These are phyloP conservation scores for Brachionus koreanus DNA, from an alignment of 1,140 invertebrate genomes.

Conservation along the genomic window DNA sequence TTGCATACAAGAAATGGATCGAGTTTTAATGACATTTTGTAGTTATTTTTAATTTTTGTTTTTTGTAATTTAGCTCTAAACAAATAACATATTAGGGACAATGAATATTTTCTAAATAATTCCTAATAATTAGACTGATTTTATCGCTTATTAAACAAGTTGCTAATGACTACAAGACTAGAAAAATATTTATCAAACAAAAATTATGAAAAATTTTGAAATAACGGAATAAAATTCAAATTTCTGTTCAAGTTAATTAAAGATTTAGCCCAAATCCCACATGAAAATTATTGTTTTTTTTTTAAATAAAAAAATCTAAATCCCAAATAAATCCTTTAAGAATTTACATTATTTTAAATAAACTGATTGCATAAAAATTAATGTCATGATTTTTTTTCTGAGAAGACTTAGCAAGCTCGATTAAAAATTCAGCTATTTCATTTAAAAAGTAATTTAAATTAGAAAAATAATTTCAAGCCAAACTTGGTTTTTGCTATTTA, in stretches of 20 bases:
- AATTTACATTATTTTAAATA: background rate
- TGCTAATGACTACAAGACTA: background rate
- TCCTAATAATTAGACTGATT: conserved; percentile 8
- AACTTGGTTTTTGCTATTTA: background rate
- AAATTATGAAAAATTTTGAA: conserved; percentile 31
- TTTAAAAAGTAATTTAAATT: background rate
- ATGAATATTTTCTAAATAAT: background rate
- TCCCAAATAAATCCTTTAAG: background rate
- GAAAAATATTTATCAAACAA: conserved; percentile 3
- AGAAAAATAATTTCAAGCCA: background rate
- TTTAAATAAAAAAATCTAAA: background rate
- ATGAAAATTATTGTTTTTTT: background rate
- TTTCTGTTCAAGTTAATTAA: background rate
- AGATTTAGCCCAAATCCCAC: background rate
- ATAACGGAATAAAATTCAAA: background rate
- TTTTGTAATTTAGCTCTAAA: background rate
- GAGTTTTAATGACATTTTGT: conserved; percentile 17
- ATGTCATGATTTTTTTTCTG: background rate
- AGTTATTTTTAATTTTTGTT: background rate
- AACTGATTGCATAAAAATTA: background rate
- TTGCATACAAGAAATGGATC: conserved; percentile 16
- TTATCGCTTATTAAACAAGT: background rate
- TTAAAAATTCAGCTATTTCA: background rate
- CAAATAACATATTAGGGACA: background rate
- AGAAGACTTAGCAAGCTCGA: background rate